These are phyloP conservation scores for Gymnothorax reevesii DNA, from an alignment of 2,797 vertebrate genomes.

Conservation along the genomic window DNA sequence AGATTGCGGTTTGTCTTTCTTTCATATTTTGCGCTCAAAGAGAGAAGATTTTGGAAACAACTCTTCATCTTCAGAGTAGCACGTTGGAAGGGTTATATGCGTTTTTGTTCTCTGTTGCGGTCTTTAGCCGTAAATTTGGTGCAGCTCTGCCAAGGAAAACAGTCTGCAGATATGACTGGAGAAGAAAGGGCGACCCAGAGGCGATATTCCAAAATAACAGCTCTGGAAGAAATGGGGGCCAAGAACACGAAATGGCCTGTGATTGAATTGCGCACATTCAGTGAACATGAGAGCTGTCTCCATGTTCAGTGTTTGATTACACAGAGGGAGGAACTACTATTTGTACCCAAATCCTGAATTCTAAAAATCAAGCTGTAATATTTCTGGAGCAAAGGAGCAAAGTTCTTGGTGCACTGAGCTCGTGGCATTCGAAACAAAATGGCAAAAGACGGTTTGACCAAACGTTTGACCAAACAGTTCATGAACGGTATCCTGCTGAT, in stretches of 20 bases:
- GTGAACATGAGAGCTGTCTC: not conserved
- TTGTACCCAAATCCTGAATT: too few relatives aligned
- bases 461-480: too few relatives aligned
- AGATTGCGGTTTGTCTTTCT: not conserved
- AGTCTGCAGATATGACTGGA: not conserved
- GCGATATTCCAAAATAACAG: constrained; percentile 21
- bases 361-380: too few relatives aligned
- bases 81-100: constrained; percentile 5
- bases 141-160: constrained; percentile 12
- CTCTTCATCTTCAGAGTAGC: not conserved
- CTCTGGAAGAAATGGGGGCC: not conserved
- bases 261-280: not conserved
- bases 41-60: not conserved
- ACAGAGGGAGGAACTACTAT: not conserved
- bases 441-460: too few relatives aligned
- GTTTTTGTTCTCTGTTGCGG: constrained; percentile 17
- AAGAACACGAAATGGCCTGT: not conserved
- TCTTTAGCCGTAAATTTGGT: not conserved
- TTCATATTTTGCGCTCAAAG: not conserved
- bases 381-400: too few relatives aligned
- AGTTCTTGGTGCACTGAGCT: too few relatives aligned
- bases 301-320: not conserved
- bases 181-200: constrained; percentile 21
- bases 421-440: too few relatives aligned
- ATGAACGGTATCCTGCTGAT: too few relatives aligned